These are phyloP conservation scores for Eucriotettix oculatus DNA, from an alignment of 2,888 invertebrate genomes.

Conservation along the genomic window DNA sequence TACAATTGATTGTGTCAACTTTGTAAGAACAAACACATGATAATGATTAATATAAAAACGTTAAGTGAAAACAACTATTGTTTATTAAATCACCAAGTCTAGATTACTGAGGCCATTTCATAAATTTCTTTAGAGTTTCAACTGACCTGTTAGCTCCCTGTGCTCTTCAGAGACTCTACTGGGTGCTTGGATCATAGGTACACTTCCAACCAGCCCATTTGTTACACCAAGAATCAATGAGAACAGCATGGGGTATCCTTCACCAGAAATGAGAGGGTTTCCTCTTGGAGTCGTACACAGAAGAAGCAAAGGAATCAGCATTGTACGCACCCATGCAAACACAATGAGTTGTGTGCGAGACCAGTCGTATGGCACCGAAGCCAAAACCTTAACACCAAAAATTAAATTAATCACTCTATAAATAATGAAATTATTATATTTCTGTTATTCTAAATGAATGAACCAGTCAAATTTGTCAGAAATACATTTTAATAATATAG, in stretches of 20 bases:
- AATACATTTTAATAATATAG: too few species aligned
- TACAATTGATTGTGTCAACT: too few species aligned
- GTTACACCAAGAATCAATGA: conserved; percentile 58
- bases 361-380: conserved; percentile 70
- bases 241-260: conserved; percentile 47
- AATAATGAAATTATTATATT: too few species aligned
- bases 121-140: neutral
- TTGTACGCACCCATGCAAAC: conserved; percentile 51
- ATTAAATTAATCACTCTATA: neutral
- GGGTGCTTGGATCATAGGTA: conserved; percentile 86
- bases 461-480: too few species aligned
- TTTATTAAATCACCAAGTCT: too few species aligned
- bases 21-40: too few species aligned
- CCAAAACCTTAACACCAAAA: conserved; percentile 39
- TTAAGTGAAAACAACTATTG: too few species aligned
- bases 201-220: conserved; percentile 77
- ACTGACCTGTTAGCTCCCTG: conserved; percentile 67
- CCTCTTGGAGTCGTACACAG: conserved; percentile 66
- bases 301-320: conserved; percentile 64
- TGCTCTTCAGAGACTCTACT: conserved; percentile 71
- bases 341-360: conserved; percentile 59
- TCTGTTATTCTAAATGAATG: too few species aligned
- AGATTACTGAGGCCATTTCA: too few species aligned
- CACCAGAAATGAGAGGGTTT: conserved; percentile 49
- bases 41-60: too few species aligned